Evolutionary conservation across 2,888 invertebrate species (phyloP), one percentile per base, ranked within the genome.

Genomic region (Opisthograptis luteolata): DNA sequence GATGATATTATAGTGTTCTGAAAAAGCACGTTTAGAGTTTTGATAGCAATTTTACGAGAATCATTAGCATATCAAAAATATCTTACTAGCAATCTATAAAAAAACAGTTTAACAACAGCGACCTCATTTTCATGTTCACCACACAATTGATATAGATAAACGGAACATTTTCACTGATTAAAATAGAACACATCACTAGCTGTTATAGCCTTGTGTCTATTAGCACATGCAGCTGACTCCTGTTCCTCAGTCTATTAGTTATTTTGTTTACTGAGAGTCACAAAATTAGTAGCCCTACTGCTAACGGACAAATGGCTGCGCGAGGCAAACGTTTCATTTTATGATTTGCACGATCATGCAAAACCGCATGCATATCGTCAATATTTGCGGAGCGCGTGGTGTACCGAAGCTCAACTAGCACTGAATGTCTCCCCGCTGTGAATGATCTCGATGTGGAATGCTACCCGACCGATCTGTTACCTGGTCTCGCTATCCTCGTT

Each of bases 401-500:
- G 72, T 62, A 64, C 69, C 64, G 66, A 69, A 76, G 76, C 75
- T 73, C 70, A 66, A 66, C 64, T 71, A 74, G 80, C 78, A 79
- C 75, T 85, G 80, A 74, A 81, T 87, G 84, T 84, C 24, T 65
- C 65, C 79, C 77, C 70, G 81, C 84, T 81, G 72, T 79, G 84
- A 84, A 82, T 85, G 82, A 79, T 71, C 69, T 82, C 65, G 75
- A 77, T 87, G 87, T 90, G 87, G 88, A 89, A 89, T 90, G 89
- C 84, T 76, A 71, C 73, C 77, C 62, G 77, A 74, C 78, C 77
- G 70, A 60, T 58, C n/a, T 25, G 66, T 76, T 63, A 72, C 61
- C 56, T 73, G 81, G 80, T 80, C 76, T 73, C 64, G 75, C 75
- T 72, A 73, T 65, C 71, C 73, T 74, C 67, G 67, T 73, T 66